Evolutionary conservation across 1,140 invertebrate genomes (phyloP), one percentile per base, ranked within the genome.

Genomic region (Lepidurus packardi): DNA sequence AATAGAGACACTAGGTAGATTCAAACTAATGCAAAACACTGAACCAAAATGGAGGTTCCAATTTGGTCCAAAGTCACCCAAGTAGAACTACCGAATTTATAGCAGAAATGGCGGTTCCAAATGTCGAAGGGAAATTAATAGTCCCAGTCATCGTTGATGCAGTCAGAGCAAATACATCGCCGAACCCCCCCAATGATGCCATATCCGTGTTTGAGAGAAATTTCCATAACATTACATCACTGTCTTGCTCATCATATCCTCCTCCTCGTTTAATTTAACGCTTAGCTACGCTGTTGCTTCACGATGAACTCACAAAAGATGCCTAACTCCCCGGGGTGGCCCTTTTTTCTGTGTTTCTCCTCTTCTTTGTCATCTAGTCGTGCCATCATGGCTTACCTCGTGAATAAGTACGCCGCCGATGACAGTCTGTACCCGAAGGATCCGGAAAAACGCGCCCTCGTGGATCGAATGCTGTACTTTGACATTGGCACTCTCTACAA

Each of bases 381-480:
- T n/a, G 84, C 84, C 74, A 85, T 85, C 73, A 81, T 84, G 81
- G 81, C 80, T 73, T 85, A 85, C 79, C 80, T 85, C 73, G 82
- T 82, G 78, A 84, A 84, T 79, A 84, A 85, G 79, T 84, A 85
- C 78, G 81, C 81, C 76, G 78, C 82, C 21, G 81, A 82, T 65
- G 82, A 80, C 74, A 24, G 74, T 7, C 79, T 83, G 41, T 83
- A 83, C 74, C 83, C 83, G 6, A 82, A 80, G 75, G 83, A 82
- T 73, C 80, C 81, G 24, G 80, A 84, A 77, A 80, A 83, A 79
- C 78, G 85, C 80, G 85, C 84, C 16, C 78, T 82, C 42, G 85
- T 86, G 41, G 85, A 86, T 80, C 81, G 82, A 42, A 82, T 85
- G 81, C 82, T 86, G 9, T 84, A 84, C 80, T 86, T 85, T 79